Evolutionary conservation across 2,113 vertebrate genomes (phyloP).

Genomic region (Daphoenositta chrysoptera): DNA sequence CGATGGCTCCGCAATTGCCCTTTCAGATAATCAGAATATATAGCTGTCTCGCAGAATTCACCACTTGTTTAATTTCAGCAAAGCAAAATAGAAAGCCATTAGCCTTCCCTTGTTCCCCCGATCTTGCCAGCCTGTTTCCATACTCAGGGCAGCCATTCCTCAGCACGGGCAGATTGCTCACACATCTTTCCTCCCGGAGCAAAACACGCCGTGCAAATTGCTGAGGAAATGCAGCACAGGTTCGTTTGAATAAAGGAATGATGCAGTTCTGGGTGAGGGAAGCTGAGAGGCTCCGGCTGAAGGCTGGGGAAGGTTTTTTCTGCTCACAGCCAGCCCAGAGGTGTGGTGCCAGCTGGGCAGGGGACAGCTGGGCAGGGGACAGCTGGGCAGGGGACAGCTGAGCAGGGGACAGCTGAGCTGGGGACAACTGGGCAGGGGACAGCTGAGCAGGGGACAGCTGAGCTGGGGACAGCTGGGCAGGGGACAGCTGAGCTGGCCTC

Average conservation of each 20-base stretch:
- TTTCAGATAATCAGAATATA: conserved; percentile 18
- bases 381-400: no score
- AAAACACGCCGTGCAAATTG: background rate
- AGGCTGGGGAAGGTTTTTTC: background rate
- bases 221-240: background rate
- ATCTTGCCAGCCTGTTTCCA: background rate
- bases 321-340: background rate
- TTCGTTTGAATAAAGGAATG: background rate
- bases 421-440: no score
- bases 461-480: no score
- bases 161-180: background rate
- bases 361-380: no score
- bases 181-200: background rate
- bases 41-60: background rate
- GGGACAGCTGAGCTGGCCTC: no score
- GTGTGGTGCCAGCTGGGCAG: fast-evolving
- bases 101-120: conserved; percentile 6
- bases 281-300: background rate
- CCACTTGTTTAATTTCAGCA: background rate
- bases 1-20: background rate
- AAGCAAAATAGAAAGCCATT: conserved; percentile 30
- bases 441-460: no score
- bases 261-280: background rate
- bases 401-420: no score
- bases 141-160: background rate